Percentiles rank a stretch among this genome's conserved stretches.
These are phyloP conservation scores for Stenodema calcarata DNA, from an alignment of 2,888 invertebrate genomes.

Conservation along the genomic window DNA sequence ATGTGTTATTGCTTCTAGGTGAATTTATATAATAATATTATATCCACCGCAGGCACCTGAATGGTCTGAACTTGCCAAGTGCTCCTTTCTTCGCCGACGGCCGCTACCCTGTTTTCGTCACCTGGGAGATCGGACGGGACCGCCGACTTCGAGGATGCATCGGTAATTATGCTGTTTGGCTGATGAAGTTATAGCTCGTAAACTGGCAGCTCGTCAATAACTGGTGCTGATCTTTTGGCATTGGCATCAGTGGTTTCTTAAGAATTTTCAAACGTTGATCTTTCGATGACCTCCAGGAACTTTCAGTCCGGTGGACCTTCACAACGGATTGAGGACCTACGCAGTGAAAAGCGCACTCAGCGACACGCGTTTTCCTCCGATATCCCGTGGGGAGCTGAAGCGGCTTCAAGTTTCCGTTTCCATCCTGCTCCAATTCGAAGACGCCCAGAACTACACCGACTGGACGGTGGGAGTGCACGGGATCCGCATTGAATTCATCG, in stretches of 20 bases:
- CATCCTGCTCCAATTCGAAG: background rate
- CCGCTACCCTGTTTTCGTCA: background rate
- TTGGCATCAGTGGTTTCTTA: no score
- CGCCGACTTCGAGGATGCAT: background rate
- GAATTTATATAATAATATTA: no score
- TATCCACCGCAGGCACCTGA: background rate
- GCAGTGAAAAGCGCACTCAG: conserved; percentile 2
- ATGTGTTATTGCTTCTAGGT: no score
- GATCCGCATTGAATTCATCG: background rate
- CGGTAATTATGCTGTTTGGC: no score
- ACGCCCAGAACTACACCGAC: background rate
- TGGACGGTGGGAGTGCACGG: background rate
- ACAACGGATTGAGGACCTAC: background rate
- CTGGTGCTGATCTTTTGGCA: no score
- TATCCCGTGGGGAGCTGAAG: background rate
- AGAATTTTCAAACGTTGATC: no score
- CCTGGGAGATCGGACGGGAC: conserved; percentile 12
- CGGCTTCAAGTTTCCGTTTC: background rate
- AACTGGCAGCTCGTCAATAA: no score
- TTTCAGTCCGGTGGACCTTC: background rate
- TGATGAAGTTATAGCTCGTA: no score
- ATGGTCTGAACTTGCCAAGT: background rate
- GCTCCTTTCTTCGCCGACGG: background rate
- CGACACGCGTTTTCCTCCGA: conserved; percentile 1
- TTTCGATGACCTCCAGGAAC: background rate